Percentiles rank a stretch among this genome's conserved stretches.
phyloP scores from a whole-genome alignment of 2,888 invertebrate genomes.

The Andrena minutula region DNA sequence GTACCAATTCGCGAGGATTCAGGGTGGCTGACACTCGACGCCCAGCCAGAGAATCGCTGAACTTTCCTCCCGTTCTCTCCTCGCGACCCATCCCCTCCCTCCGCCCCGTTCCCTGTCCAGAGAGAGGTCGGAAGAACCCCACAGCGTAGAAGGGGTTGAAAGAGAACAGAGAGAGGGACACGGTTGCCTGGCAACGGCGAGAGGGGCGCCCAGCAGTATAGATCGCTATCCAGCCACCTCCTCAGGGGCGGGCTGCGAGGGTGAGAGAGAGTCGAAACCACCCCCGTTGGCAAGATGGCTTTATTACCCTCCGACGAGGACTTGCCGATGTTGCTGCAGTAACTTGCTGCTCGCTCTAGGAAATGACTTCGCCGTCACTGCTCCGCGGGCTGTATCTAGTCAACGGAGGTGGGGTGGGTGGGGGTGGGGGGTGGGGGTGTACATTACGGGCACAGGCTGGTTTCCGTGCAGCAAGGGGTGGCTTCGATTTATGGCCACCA shows the following conservation, averaged over 20 bases:
- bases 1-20: neutral
- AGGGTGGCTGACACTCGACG: neutral
- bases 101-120: constrained; percentile 34
- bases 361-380: constrained; percentile 77
- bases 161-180: constrained; percentile 58
- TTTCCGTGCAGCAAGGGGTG: neutral
- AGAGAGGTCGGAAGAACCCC: constrained; percentile 64
- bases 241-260: constrained; percentile 74
- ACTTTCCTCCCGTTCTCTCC: constrained; percentile 40
- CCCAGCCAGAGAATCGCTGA: constrained; percentile 25
- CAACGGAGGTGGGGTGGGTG: neutral
- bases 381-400: constrained; percentile 36
- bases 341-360: constrained; percentile 78
- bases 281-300: constrained; percentile 83
- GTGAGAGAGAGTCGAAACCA: constrained; percentile 67
- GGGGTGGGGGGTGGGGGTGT: neutral
- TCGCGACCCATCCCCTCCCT: constrained; percentile 38
- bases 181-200: constrained; percentile 70
- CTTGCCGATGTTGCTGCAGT: constrained; percentile 78
- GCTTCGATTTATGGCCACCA: constrained; percentile 39
- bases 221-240: constrained; percentile 78
- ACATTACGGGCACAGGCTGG: neutral
- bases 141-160: constrained; percentile 63
- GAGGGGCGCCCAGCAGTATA: constrained; percentile 77
- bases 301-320: constrained; percentile 82